A percentile compares a stretch with the other conserved stretches of the same genome.
Evolutionary conservation across 2,888 invertebrate genomes (phyloP).

Genomic region (Cerastis leucographa): DNA sequence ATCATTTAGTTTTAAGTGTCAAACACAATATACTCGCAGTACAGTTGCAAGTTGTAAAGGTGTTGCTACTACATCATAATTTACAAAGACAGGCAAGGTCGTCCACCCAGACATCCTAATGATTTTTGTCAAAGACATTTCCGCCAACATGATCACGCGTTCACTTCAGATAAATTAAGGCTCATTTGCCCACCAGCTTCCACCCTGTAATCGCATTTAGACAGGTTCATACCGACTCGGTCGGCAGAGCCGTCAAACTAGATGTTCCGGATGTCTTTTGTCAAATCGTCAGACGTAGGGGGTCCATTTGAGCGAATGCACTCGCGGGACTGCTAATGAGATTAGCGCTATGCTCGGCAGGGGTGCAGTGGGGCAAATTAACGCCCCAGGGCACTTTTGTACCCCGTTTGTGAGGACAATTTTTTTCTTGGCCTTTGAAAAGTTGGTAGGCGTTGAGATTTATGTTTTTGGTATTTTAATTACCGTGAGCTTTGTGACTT

Average conservation of each 20-base stretch:
- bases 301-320: constrained; percentile 77
- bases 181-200: constrained; percentile 49
- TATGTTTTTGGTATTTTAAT: constrained; percentile 39
- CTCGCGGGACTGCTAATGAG: constrained; percentile 75
- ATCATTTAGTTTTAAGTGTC: neutral
- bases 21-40: neutral
- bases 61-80: neutral
- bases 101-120: constrained; percentile 5
- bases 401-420: constrained; percentile 35
- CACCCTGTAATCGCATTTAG: constrained; percentile 62
- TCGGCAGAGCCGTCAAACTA: constrained; percentile 50
- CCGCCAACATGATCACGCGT: constrained; percentile 11
- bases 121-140: constrained; percentile 36
- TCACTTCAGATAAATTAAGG: constrained; percentile 50
- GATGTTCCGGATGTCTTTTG: constrained; percentile 72
- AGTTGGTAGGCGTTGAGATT: constrained; percentile 37
- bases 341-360: constrained; percentile 75
- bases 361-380: constrained; percentile 75
- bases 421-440: constrained; percentile 55
- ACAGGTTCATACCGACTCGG: constrained; percentile 52
- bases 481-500: neutral
- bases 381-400: constrained; percentile 62
- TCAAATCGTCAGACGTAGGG: constrained; percentile 73
- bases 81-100: neutral
- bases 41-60: neutral